Evolutionary conservation across 2,888 invertebrate genomes (phyloP), one percentile per base, ranked within the genome.

Genomic region (Lissocephala sabroskyi): DNA sequence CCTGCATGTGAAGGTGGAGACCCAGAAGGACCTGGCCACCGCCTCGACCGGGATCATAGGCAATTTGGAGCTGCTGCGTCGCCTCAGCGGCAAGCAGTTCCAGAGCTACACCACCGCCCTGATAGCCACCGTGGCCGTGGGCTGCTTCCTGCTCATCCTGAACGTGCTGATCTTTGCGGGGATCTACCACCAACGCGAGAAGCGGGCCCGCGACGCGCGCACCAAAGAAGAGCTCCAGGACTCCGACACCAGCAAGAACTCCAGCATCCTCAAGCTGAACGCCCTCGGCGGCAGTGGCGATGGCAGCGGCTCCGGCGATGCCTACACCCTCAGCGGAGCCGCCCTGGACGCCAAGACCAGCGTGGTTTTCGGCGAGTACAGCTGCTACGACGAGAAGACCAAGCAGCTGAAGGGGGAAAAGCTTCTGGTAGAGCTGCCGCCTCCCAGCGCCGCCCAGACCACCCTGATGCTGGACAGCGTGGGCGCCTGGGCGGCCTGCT

Each of bases 31-130:
- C 28, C 44, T 81, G 59, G 82, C 81, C 36, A 81, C 81, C 6
- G 82, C 82, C 6, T 81, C 81, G 1, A 81, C 81, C 0, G 81
- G 82, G 2, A 58, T 81, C 28, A 82, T 81, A 42, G 82, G 90
- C 45, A 92, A 91, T 59, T 87, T 89, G 76, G 91, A 92, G 55
- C 86, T 94, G 2, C 85, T 93, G 37, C 89, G 92, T 29, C 90
- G 93, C 40, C 86, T 93, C 5, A 91, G 93, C n/a, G 82, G 81
- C 45, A 92, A 91, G 52, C 94, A 94, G 75, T 94, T 94, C 77
- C 94, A 94, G 80, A 94, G 93, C 52, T 95, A 95, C 82, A 94
- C 95, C 4, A 94, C 95, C 0, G 95, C 95, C 0, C 86, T 96
- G 13, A 92, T 94, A 5, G 93, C 95, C 19, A 95, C 95, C 0